Base-by-base conservation (phyloP, 2,113 vertebrate species). In the Salvelinus alpinus region DNA sequence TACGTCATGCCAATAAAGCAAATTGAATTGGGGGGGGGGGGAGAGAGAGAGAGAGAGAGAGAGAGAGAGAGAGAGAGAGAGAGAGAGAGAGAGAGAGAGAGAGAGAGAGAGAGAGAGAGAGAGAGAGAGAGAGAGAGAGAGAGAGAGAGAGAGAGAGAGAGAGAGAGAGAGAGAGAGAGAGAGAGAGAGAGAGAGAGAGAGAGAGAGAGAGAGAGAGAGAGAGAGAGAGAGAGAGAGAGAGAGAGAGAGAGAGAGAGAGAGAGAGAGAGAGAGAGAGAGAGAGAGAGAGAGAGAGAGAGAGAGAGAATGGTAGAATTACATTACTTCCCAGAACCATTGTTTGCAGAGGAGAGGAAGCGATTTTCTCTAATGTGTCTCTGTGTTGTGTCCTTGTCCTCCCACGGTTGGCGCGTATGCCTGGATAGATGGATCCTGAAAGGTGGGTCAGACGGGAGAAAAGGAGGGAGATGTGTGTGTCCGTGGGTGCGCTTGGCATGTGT, bases 351-450 rank as follows among this genome's bases (percentile, higher is more conserved):
- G 85, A 81, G 87, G 87, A 89, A 89, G 87, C 84, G 84, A 89
- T 91, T 91, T 90, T 78, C 87, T 86, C 84, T 88, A 89, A 92
- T 90, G 86, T 82, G 82, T 88, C 83, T 87, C 87, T 89, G 87
- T 81, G 88, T 90, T 88, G 81, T 91, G 90, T 91, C 90, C 88
- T 86, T 90, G 84, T 91, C 84, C 88, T 86, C 85, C 80, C 84
- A 85, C 78, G 38, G 66, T 74, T 81, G 80, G 76, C 68, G 75
- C 77, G 71, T 74, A 80, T 70, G 77, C 76, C 81, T 81, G 72
- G 29, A 31, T 20, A 25, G 74, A 72, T 71, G 73, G 79, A 77
- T 86, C 84, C 84, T 85, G 81, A 82, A 84, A 82, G 78, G 0
- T 48, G 79, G 88, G 87, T 88, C 88, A 89, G 51, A 54, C 0